Evolutionary conservation across 2,888 invertebrate genomes (phyloP), one percentile per base, ranked within the genome.

Genomic region (Drosophila robusta): DNA sequence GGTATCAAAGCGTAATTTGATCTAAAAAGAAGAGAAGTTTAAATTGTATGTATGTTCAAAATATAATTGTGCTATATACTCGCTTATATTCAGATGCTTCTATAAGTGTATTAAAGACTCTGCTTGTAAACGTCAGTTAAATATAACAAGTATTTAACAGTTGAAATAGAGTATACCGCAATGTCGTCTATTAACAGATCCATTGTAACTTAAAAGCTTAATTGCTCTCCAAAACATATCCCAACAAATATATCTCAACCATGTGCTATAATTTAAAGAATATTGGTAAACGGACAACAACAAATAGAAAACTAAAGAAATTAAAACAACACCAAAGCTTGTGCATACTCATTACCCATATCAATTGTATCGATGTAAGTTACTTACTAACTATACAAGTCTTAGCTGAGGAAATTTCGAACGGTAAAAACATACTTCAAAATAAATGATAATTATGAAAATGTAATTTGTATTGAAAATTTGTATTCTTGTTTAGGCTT

Each of bases 331-430:
- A 68, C 52, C 52, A 60, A 69, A 75, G 78, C 78, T 76, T 76
- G 70, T 74, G 63, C 70, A 71, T 70, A 78, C 74, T 70, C 76
- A 77, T 77, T 58, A 61, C 78, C 78, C 70, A 77, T 73, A 77
- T 77, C 74, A 73, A 73, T 58, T 77, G 66, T 70, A 74, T 74
- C 57, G 29, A 58, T 79, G 79, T 70, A 80, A 78, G 67, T 65
- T 62, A 66, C 60, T 62, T 46, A 65, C 71, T 63, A 70, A 52
- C 66, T 49, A 46, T 32, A 60, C 34, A 58, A 57, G 50, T 58
- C 56, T 70, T 84, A 78, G 75, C 71, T 58, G 77, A 70, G 78
- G 52, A 49, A 72, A 70, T 73, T 58, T 62, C 54, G 29, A 18
- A 36, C 65, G 61, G 52, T 60, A 65, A 69, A 65, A 64, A 84